Base-by-base conservation (phyloP, 2,888 invertebrate genomes). In the Xanthorhoe spadicearia region DNA sequence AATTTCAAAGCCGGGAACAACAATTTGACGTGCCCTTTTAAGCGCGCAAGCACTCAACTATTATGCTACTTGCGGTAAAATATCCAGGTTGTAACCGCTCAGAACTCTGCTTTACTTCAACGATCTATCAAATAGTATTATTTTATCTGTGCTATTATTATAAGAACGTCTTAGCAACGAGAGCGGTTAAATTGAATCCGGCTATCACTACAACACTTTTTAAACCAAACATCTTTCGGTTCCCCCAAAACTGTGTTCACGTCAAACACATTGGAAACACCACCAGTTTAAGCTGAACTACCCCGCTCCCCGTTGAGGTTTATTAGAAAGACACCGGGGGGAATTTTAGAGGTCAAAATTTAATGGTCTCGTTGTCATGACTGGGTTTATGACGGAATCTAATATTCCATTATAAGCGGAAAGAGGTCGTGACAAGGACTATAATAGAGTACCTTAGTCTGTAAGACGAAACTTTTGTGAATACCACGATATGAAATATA, bases 381-480 rank as follows among this genome's bases (percentile, higher is more conserved):
- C 78, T 74, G 81, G 80, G 83, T 86, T 89, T 87, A 88, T 84
- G 83, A 83, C 77, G 72, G 81, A 85, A 88, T 90, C 85, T 89
- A 89, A 90, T 89, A 89, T 89, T 90, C 88, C 83, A 89, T 89
- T 89, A 87, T 84, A 82, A 84, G 77, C 77, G 77, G 81, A 85
- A 85, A 81, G 77, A 80, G 83, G 79, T 78, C 79, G 77, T 77
- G 81, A 83, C 83, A 85, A 85, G 83, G 73, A 75, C 83, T 72
- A 74, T 87, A 84, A 87, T 86, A 76, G 81, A 86, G 84, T 82
- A 82, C 81, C 79, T 84, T 70, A 75, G 75, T 76, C 75, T 73
- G 78, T 13, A 19, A 65, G 65, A 68, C 38, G 60, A 23, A 69
- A 68, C 62, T 62, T 61, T 51, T 56, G 63, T 64, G 70, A 52